Evolutionary conservation across 2,113 vertebrate genomes (phyloP).

Genomic region (Argyrosomus japonicus): DNA sequence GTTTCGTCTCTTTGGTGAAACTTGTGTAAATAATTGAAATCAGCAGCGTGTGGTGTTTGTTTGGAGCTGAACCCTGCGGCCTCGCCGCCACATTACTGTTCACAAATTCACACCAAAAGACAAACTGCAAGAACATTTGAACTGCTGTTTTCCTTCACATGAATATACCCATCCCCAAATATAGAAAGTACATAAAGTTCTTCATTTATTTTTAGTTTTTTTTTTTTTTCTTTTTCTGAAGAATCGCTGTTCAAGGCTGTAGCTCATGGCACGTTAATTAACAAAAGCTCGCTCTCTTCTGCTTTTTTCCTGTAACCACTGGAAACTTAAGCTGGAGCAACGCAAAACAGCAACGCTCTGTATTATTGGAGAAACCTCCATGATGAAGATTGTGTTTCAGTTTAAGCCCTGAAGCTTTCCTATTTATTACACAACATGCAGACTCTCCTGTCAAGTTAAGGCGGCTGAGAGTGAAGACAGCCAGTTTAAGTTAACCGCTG

Average conservation of each 20-base stretch:
- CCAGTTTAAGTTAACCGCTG: neutral
- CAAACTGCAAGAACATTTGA: neutral
- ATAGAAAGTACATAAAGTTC: constrained; percentile 8
- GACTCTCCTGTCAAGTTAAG: neutral
- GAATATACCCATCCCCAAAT: neutral
- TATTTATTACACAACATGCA: constrained; percentile 11
- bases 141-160: neutral
- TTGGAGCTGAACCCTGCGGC: neutral
- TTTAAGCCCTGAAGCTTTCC: neutral
- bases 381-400: neutral
- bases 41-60: neutral
- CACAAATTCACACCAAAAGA: neutral
- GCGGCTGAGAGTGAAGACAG: neutral
- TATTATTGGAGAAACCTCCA: neutral
- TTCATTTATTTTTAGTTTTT: no score
- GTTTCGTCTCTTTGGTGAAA: neutral
- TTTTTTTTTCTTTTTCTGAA: neutral
- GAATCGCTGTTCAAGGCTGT: neutral
- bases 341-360: neutral
- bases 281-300: neutral
- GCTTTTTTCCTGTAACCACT: neutral
- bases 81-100: neutral
- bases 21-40: constrained; percentile 5
- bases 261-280: constrained; percentile 17
- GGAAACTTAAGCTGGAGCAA: neutral